Percentiles rank a stretch among this genome's conserved stretches.
phyloP scores from a whole-genome alignment of 2,888 invertebrate species.

The Drosophila neutralis region DNA sequence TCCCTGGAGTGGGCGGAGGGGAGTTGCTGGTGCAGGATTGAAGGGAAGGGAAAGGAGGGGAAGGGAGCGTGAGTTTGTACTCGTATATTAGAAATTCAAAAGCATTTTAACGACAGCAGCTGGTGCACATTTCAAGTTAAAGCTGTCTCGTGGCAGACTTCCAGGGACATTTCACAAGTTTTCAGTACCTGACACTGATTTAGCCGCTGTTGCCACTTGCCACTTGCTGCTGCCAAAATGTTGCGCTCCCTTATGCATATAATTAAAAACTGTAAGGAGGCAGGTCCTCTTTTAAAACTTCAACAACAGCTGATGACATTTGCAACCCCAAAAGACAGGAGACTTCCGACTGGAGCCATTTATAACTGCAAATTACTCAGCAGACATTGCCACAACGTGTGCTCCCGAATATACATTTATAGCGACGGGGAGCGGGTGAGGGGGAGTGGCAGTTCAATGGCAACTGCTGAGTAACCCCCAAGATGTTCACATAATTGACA shows the following conservation, averaged over 20 bases:
- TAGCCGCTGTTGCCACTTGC: constrained; percentile 31
- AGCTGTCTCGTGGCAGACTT: constrained; percentile 2
- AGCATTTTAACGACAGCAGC: constrained; percentile 65
- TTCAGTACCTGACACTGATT: constrained; percentile 60
- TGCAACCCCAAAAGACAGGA: constrained; percentile 14
- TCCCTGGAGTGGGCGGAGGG: neutral
- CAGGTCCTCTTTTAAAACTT: constrained; percentile 18
- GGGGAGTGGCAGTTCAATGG: constrained; percentile 46
- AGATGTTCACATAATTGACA: constrained; percentile 42
- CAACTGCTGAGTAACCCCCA: constrained; percentile 44
- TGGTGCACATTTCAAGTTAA: constrained; percentile 46
- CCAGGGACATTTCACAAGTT: constrained; percentile 57
- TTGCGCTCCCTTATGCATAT: constrained; percentile 66
- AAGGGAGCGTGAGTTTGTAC: neutral
- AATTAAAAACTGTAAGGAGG: constrained; percentile 59
- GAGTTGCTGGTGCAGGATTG: neutral
- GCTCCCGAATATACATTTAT: constrained; percentile 66
- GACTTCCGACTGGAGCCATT: constrained; percentile 36
- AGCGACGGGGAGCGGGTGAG: constrained; percentile 11
- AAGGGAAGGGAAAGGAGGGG: neutral
- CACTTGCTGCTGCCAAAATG: constrained; percentile 57
- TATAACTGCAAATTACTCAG: constrained; percentile 54
- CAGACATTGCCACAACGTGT: constrained; percentile 77
- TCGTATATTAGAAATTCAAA: constrained; percentile 68
- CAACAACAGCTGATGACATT: constrained; percentile 72